phyloP scores from a whole-genome alignment of 2,113 vertebrate species.

The Hyperopisus bebe region DNA sequence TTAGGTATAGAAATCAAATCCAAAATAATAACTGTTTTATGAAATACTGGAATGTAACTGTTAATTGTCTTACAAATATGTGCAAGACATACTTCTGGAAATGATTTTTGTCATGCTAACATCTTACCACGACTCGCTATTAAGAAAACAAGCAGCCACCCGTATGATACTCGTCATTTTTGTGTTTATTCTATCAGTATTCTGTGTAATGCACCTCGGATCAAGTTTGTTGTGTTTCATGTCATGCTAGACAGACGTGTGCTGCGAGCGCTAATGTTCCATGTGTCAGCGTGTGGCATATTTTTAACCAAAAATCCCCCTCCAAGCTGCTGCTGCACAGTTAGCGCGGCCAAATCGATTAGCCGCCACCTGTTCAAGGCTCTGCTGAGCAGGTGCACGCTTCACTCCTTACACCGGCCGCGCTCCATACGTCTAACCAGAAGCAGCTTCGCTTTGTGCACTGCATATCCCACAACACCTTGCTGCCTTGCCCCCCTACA shows the following conservation, averaged over 20 bases:
- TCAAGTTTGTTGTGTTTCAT: slow-evolving; percentile 1
- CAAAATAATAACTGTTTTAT: neutral
- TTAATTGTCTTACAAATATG: neutral
- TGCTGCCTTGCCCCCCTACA: neutral
- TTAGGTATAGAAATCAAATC: neutral
- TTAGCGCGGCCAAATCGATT: neutral
- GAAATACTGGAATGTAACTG: neutral
- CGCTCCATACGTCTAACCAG: neutral
- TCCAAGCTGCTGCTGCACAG: neutral
- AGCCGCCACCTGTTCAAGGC: neutral
- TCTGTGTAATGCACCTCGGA: neutral
- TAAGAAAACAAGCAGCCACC: neutral
- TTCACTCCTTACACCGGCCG: neutral
- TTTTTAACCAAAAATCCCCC: neutral
- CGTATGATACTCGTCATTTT: neutral
- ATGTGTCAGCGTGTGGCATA: neutral
- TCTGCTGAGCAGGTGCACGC: neutral
- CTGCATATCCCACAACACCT: neutral
- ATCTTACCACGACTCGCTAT: neutral
- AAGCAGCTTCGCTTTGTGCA: neutral
- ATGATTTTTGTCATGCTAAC: neutral
- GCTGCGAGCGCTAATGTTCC: neutral
- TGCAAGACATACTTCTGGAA: neutral
- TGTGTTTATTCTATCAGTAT: neutral
- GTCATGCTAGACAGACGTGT: neutral